Conservation (phyloP, 53 echinoderm and acorn worm genomes). For the Stichopus horrens region DNA sequence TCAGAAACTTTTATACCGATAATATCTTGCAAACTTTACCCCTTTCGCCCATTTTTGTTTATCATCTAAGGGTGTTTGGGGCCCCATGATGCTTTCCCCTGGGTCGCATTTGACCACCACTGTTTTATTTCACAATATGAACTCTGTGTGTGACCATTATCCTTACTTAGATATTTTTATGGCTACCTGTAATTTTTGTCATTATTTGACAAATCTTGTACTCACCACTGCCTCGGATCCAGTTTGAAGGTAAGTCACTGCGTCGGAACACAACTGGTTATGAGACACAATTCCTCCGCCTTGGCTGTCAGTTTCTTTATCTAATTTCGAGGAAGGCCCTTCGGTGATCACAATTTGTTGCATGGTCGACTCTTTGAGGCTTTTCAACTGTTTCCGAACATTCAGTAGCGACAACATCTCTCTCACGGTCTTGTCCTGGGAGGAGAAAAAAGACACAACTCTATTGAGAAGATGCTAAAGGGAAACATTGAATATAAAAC, state of each 20-base stretch:
- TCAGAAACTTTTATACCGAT: no score
- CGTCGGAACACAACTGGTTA: conserved; percentile 3
- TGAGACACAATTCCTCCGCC: neutral
- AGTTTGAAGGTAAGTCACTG: neutral
- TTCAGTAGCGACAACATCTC: neutral
- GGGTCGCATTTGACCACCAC: no score
- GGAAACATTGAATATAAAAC: no score
- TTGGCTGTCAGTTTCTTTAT: neutral
- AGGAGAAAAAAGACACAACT: neutral
- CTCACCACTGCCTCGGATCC: neutral
- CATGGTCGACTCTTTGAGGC: neutral
- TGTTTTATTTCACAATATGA: no score
- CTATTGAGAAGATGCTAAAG: no score
- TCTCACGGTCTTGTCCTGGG: neutral
- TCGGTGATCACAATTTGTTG: neutral
- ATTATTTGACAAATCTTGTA: neutral
- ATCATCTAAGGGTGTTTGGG: no score
- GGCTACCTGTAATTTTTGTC: no score
- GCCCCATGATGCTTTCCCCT: no score
- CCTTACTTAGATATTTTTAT: no score
- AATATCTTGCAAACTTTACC: no score
- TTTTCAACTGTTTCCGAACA: neutral
- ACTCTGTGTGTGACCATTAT: no score
- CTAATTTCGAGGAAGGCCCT: neutral
- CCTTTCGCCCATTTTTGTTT: no score